These are phyloP conservation scores for Monomorium pharaonis DNA, from an alignment of 1,140 invertebrate species.

Conservation along the genomic window DNA sequence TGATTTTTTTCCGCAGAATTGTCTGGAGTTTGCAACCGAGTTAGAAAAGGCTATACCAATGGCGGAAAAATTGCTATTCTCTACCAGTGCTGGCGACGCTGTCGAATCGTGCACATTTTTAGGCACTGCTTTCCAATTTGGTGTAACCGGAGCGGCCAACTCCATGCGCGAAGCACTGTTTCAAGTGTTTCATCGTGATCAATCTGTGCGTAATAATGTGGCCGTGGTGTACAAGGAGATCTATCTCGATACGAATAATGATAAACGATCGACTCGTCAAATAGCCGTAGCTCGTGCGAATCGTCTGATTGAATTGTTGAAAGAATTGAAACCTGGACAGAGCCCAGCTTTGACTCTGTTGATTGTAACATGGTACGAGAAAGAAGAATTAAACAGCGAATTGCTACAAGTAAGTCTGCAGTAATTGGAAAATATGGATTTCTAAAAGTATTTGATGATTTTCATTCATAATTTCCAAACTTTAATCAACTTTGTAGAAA, in stretches of 20 bases:
- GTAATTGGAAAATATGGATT: background rate
- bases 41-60: constrained; percentile 90
- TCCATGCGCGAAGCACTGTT: constrained; percentile 92
- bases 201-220: constrained; percentile 86
- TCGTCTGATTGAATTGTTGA: constrained; percentile 85
- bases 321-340: constrained; percentile 87
- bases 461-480: background rate
- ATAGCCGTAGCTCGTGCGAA: constrained; percentile 73
- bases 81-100: constrained; percentile 91
- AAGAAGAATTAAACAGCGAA: constrained; percentile 86
- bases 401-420: constrained; percentile 80
- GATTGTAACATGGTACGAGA: constrained; percentile 88
- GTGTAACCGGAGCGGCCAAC: constrained; percentile 89
- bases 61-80: constrained; percentile 90
- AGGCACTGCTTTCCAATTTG: constrained; percentile 92
- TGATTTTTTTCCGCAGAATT: constrained; percentile 86
- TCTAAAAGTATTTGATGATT: background rate
- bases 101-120: constrained; percentile 94
- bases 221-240: constrained; percentile 88
- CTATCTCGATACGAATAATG: constrained; percentile 84
- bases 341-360: constrained; percentile 90
- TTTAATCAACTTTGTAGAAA: background rate
- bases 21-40: constrained; percentile 88
- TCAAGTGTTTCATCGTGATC: constrained; percentile 88
- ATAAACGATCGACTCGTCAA: constrained; percentile 71